These are phyloP conservation scores for Ataeniobius toweri DNA, from an alignment of 2,797 vertebrate genomes.

Conservation along the genomic window DNA sequence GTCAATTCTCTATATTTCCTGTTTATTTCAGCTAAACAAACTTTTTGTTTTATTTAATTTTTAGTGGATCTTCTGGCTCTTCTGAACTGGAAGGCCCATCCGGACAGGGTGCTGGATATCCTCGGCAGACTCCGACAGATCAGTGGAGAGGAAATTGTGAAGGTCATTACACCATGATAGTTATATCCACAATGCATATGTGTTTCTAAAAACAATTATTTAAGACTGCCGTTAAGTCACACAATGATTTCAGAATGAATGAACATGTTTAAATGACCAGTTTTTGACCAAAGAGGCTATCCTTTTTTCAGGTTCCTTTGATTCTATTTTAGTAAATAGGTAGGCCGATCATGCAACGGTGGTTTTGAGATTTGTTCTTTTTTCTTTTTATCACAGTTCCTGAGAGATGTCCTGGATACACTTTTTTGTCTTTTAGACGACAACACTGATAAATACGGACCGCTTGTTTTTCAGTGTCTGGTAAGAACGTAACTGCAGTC, in stretches of 20 bases:
- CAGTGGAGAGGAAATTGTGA: slow-evolving; percentile 97
- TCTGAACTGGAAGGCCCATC: slow-evolving; percentile 98
- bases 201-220: not conserved
- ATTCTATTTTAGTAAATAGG: slow-evolving; percentile 53
- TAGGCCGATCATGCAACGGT: slow-evolving; percentile 38
- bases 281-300: slow-evolving; percentile 32
- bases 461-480: slow-evolving; percentile 97
- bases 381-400: slow-evolving; percentile 83
- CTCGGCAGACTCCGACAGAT: slow-evolving; percentile 93
- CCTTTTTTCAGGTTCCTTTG: slow-evolving; percentile 56
- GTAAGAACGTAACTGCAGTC: slow-evolving; percentile 69
- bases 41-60: slow-evolving; percentile 19
- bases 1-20: not conserved
- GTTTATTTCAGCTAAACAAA: not conserved
- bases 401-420: slow-evolving; percentile 97
- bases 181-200: not conserved
- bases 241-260: slow-evolving; percentile 11
- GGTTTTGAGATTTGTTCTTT: slow-evolving; percentile 37
- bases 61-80: slow-evolving; percentile 95
- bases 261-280: slow-evolving; percentile 7
- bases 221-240: not conserved
- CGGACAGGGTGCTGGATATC: slow-evolving; percentile 96
- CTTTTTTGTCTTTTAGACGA: slow-evolving; percentile 98
- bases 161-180: slow-evolving; percentile 76
- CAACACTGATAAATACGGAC: slow-evolving; percentile 98